A percentile compares a stretch with the other conserved stretches of the same genome.
Conservation (phyloP, 2,797 vertebrate species). For the Forpus xanthops region DNA sequence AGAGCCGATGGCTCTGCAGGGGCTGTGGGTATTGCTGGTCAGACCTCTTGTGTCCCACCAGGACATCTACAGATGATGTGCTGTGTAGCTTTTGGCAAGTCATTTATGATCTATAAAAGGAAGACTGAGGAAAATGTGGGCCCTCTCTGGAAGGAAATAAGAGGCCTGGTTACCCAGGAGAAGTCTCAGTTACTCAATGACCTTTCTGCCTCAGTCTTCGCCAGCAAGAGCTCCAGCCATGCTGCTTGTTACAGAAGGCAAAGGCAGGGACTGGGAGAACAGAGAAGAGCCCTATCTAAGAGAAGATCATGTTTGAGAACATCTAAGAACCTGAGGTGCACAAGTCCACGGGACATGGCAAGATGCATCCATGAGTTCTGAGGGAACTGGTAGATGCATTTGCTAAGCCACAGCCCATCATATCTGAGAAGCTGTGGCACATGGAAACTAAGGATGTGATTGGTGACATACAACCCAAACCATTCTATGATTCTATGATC, state of each 20-base stretch:
- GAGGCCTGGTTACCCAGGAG: neutral
- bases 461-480: neutral
- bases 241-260: neutral
- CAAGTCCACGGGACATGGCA: neutral
- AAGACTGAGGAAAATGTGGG: neutral
- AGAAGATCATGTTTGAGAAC: neutral
- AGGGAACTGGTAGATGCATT: neutral
- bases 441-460: neutral
- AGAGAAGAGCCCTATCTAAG: neutral
- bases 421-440: neutral
- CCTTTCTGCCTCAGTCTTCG: neutral
- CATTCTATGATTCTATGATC: neutral
- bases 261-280: neutral
- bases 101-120: neutral
- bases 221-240: neutral
- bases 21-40: neutral
- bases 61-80: neutral
- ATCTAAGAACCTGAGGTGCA: neutral
- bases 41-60: neutral
- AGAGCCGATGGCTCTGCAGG: neutral
- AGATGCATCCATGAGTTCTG: neutral
- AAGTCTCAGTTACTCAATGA: neutral
- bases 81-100: neutral
- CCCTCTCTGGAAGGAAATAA: neutral
- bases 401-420: neutral